Evolutionary conservation across 2,113 vertebrate species (phyloP).

Genomic region (Oplegnathus fasciatus): DNA sequence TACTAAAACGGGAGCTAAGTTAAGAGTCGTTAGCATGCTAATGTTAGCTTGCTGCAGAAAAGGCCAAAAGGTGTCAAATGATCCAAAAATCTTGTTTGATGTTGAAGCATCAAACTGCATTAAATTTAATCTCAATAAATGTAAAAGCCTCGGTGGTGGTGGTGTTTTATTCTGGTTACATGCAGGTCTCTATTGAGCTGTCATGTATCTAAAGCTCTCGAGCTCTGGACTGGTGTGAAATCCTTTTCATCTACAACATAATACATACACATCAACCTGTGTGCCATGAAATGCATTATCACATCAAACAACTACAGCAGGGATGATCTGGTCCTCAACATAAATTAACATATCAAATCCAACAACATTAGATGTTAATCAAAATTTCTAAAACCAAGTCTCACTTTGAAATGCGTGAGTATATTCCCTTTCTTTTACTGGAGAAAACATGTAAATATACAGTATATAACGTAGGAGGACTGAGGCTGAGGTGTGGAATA

Average conservation of each 20-base stretch:
- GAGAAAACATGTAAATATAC: not conserved
- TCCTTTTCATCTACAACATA: conserved; percentile 5
- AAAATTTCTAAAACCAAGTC: not conserved
- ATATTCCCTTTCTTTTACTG: not conserved
- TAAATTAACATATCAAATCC: not conserved
- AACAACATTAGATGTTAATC: not conserved
- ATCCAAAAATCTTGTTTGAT: no score
- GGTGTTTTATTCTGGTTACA: not conserved
- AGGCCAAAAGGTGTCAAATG: no score
- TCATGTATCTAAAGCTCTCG: not conserved
- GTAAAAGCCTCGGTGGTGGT: not conserved
- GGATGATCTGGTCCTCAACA: not conserved
- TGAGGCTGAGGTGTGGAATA: not conserved
- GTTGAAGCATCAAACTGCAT: not conserved
- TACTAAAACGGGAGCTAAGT: no score
- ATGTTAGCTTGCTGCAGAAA: no score
- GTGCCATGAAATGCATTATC: not conserved
- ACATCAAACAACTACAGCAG: conserved; percentile 11
- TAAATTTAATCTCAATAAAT: not conserved
- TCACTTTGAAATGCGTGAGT: not conserved
- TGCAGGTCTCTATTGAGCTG: not conserved
- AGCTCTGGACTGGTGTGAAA: not conserved
- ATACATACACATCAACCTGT: not conserved
- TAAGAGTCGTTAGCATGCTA: no score
- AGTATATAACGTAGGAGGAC: not conserved